Conservation (phyloP, 2,797 vertebrate genomes). For the Scolopax rusticola region DNA sequence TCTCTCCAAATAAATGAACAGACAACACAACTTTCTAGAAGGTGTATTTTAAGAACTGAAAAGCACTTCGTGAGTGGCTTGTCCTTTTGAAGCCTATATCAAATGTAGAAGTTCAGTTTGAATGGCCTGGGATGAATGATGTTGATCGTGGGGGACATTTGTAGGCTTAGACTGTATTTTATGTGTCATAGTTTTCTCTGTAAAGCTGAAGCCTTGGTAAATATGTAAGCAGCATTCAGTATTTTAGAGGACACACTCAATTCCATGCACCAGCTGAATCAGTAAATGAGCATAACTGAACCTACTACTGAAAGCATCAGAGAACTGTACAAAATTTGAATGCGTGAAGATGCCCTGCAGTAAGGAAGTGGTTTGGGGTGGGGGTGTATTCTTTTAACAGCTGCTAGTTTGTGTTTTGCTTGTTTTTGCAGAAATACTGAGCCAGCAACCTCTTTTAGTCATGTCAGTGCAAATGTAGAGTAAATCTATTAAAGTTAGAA, state of each 20-base stretch:
- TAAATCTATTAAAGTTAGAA: constrained; percentile 30
- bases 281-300: neutral
- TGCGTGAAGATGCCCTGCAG: neutral
- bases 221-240: neutral
- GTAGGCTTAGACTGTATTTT: neutral
- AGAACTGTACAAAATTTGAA: neutral
- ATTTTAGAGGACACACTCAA: neutral
- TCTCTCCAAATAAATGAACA: neutral
- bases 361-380: neutral
- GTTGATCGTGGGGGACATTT: neutral
- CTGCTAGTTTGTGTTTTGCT: constrained; percentile 23
- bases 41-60: neutral
- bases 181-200: neutral
- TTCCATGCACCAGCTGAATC: neutral
- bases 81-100: neutral
- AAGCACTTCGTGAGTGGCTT: neutral
- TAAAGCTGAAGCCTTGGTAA: neutral
- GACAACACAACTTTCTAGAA: neutral
- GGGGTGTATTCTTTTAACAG: neutral
- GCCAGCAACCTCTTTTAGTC: constrained; percentile 42
- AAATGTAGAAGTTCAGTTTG: neutral
- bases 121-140: neutral
- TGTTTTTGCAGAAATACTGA: constrained; percentile 40
- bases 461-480: constrained; percentile 28
- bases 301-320: neutral